A percentile compares a stretch with the other conserved stretches of the same genome.
phyloP scores from a whole-genome alignment of 2,888 invertebrate genomes.

The Lepidocyrtoides sp. region DNA sequence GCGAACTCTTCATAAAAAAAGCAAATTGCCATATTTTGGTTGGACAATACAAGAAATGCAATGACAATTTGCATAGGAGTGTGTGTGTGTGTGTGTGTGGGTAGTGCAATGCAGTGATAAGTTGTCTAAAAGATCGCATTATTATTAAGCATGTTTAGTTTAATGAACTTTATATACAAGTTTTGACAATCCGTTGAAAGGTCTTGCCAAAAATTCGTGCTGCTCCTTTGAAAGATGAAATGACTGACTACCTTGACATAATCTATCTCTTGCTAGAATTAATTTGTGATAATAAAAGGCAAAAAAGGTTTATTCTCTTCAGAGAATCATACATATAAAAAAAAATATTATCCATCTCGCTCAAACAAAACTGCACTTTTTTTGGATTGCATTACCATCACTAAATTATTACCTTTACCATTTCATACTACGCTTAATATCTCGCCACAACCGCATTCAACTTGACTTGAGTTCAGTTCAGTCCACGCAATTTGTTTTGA shows the following conservation, averaged over 20 bases:
- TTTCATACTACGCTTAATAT: background rate
- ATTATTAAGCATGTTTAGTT: background rate
- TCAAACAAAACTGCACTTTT: background rate
- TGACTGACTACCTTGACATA: conserved; percentile 64
- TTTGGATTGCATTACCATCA: background rate
- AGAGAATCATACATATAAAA: no score
- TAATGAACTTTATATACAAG: conserved; percentile 1
- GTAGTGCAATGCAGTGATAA: background rate
- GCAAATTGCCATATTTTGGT: background rate
- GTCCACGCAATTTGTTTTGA: background rate
- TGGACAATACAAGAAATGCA: no score
- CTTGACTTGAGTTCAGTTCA: background rate
- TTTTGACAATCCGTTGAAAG: conserved; percentile 57
- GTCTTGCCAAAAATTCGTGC: conserved; percentile 61
- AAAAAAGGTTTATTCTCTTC: background rate
- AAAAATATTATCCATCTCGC: background rate
- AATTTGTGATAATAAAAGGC: conserved; percentile 20
- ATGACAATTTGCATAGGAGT: no score
- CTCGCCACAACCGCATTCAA: background rate
- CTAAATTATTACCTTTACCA: no score
- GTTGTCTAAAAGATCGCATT: background rate
- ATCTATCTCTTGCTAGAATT: conserved; percentile 37
- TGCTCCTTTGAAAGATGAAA: conserved; percentile 43
- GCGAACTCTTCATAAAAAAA: background rate
- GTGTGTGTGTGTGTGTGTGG: no score